Conservation (phyloP, 2,888 invertebrate genomes). For the Megalurothrips usitatus region DNA sequence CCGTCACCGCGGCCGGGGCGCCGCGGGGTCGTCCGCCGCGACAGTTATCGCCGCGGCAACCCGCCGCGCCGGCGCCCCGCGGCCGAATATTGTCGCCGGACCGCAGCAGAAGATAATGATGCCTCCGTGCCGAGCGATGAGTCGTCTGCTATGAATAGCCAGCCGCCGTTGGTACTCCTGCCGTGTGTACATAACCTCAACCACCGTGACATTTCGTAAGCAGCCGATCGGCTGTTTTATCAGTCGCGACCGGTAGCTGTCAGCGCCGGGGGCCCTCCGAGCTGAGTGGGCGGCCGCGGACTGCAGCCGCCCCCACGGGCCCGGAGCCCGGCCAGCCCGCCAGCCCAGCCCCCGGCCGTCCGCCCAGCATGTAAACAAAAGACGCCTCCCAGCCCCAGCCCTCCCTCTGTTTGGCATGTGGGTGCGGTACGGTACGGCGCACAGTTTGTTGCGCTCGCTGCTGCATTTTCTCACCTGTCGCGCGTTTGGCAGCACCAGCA, state of each 20-base stretch:
- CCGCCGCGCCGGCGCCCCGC: not conserved
- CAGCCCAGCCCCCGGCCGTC: not conserved
- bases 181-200: not conserved
- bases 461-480: not conserved
- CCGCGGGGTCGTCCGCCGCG: not conserved
- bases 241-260: not conserved
- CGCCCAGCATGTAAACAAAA: constrained; percentile 1
- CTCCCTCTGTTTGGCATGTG: not conserved
- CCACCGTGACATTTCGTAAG: not conserved
- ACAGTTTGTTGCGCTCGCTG: not conserved
- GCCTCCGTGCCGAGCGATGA: not conserved
- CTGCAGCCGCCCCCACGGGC: too few relatives aligned
- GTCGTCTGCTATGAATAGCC: constrained; percentile 14
- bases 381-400: not conserved
- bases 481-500: not conserved
- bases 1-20: not conserved
- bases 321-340: not conserved
- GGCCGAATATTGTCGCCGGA: not conserved
- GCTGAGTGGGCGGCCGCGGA: too few relatives aligned
- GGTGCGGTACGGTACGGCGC: not conserved
- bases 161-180: not conserved
- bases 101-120: not conserved
- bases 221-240: not conserved
- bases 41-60: not conserved
- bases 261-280: not conserved